Evolutionary conservation across 1,140 invertebrate species (phyloP), one percentile per base, ranked within the genome.

Genomic region (Sitophilus oryzae): DNA sequence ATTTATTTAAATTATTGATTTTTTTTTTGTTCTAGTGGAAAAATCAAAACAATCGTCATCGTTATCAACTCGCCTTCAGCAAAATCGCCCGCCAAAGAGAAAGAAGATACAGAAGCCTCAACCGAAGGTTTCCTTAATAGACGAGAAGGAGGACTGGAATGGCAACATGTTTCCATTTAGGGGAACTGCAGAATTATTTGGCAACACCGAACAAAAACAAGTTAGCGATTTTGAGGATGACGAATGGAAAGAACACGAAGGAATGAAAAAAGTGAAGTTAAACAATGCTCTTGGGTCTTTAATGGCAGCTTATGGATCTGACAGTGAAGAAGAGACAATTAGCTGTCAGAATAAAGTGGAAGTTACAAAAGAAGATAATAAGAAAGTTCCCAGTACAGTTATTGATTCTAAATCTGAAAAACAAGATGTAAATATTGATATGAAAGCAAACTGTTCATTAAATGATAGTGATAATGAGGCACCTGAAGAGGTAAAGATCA

Each of bases 221-320:
- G 52, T 44, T 18, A 62, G 62, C 22, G 62, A 65, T 62, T 60
- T 62, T 52, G 63, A 68, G 51, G 66, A 67, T 56, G 67, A 70
- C 35, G 68, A 70, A 62, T 72, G 71, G 70, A 41, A 64, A 20
- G 23, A 64, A 30, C 18, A 40, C 6, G 45, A 54, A 18, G 22
- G 19, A 38, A 38, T 55, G 46, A 61, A 59, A 46, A 38, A 38
- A 10, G 45, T 62, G 9, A 55, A 63, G n/a, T 50, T 78, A 20
- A 79, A 76, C 67, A 73, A 73, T 57, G 76, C 77, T 18, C 66
- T 80, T 48, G 69, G 71, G 38, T 73, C 71, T 49, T 67, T 80
- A 22, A 78, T 79, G 46, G 71, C 69, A 58, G 70, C 75, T 48
- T 80, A 80, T 72, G 71, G 69, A 36, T 76, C 75, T 25, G 75